A percentile compares a stretch with the other conserved stretches of the same genome.
These are phyloP conservation scores for Clistopyga incitator DNA, from an alignment of 2,888 invertebrate species.

Conservation along the genomic window DNA sequence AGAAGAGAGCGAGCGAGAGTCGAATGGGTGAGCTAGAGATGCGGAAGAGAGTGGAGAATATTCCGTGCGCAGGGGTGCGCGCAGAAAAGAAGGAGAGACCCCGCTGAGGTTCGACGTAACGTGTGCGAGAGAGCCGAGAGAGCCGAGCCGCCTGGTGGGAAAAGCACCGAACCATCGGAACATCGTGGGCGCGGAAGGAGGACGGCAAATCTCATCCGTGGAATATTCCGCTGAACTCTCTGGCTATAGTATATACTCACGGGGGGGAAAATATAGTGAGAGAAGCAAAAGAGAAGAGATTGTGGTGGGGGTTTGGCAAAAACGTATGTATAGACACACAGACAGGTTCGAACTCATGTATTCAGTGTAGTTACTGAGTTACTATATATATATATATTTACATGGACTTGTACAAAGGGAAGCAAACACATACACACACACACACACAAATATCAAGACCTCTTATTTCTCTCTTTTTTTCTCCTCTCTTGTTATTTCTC, in stretches of 20 bases:
- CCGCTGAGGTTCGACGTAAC: constrained; percentile 4
- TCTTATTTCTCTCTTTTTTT: constrained; percentile 41
- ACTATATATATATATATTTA: neutral
- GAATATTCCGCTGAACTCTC: constrained; percentile 75
- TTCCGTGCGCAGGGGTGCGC: constrained; percentile 52
- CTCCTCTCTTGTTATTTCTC: constrained; percentile 49
- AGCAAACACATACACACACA: constrained; percentile 7
- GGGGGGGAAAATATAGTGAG: constrained; percentile 30
- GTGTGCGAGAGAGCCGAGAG: constrained; percentile 5
- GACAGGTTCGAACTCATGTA: constrained; percentile 21
- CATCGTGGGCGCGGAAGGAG: constrained; percentile 46
- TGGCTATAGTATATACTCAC: constrained; percentile 21
- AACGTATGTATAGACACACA: constrained; percentile 43
- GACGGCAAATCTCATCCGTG: constrained; percentile 71
- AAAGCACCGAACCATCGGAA: constrained; percentile 25
- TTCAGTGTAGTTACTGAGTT: neutral
- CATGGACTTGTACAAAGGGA: constrained; percentile 7
- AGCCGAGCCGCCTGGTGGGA: constrained; percentile 22
- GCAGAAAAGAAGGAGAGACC: constrained; percentile 44
- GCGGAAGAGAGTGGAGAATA: constrained; percentile 36
- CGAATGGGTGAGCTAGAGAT: constrained; percentile 19
- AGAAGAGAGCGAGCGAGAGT: constrained; percentile 44
- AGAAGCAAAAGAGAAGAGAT: constrained; percentile 36
- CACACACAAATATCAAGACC: constrained; percentile 18
- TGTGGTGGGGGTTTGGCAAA: constrained; percentile 36